Evolutionary conservation across 2,888 invertebrate genomes (phyloP), one percentile per base, ranked within the genome.

Genomic region (Pristionchus japonicus): DNA sequence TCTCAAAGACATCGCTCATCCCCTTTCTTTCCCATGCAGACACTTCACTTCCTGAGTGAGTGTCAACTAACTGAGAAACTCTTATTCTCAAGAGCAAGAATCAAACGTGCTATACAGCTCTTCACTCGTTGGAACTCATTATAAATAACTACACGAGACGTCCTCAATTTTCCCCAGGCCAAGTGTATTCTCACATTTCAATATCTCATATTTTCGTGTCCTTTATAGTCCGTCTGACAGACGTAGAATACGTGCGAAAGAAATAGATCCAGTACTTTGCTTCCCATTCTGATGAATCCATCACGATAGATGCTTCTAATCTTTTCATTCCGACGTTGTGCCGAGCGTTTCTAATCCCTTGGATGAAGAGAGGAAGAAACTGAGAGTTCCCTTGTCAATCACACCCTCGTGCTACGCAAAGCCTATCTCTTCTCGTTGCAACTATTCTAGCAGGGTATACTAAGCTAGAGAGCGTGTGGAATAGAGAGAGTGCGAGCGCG

Each of bases 41-140:
- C 77, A 77, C 77, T 77, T 77, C 47, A n/a, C n/a, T n/a, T n/a
- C n/a, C n/a, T n/a, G n/a, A n/a, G 13, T 15, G 43, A 77, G 77
- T 47, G 43, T 47, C 77, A 23, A 77, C 74, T 67, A 67, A 67
- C 70, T 20, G 74, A 74, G 40, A 74, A 20, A 15, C 13, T 67
- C 67, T 67, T 34, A 34, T 6, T 67, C 67, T 67, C 67, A 34
- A 74, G 77, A 40, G 43, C 77, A 47, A 77, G 34, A 70, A 70
- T 70, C 77, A 47, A 47, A 77, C 77, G 77, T 77, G 77, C 15
- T 47, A 43, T 77, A 40, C n/a, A 23, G 15, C 23, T 40, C 34
- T 7, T n/a, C 40, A 15, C n/a, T 77, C 47, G 47, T 77, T 47
- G 43, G 47, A n/a, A 27, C 27, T 37, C 27, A 6, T 64, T 64